Evolutionary conservation across 2,888 invertebrate species (phyloP), one percentile per base, ranked within the genome.

Genomic region (Oligia strigilis): DNA sequence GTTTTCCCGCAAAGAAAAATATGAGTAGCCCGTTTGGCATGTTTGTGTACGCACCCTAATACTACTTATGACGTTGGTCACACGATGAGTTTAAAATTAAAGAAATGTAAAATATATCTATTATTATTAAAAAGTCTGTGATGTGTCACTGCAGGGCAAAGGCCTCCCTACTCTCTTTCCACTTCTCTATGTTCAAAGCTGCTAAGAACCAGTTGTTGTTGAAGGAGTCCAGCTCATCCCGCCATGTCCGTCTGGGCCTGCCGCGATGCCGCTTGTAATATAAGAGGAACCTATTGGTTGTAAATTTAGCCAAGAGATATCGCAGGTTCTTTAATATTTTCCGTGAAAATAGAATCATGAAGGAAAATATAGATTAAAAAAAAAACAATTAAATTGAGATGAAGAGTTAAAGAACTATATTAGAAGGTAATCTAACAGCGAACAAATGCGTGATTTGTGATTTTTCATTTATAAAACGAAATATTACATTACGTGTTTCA

Each of bases 41-140:
- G n/a, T n/a, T 43, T 55, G 67, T 75, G 77, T 55, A 23, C 60
- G 23, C 60, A 62, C 46, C 60, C 29, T 77, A 29, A 62, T 46
- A 66, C 75, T 9, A 67, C 36, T 75, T 69, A 72, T 60, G 11
- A 84, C 78, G 60, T 81, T 71, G 82, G 80, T 88, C 82, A 71
- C 40, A 19, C 9, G n/a, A 67, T 60, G 58, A 40, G 72, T 58
- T 62, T 14, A 19, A 72, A 78, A 70, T 75, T 49, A 74, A 77
- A 29, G 2, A 71, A 29, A 60, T 55, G 2, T 62, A n/a, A 60
- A 14, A 14, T 29, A 58, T 71, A 55, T 46, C 36, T 58, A 23
- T 23, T 23, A 49, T 55, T 55, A 23, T 23, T 58, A 4, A 58
- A 58, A 23, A 58, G 23, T 1, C 58, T 58, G 55, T 19, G 55